Evolutionary conservation across 2,113 vertebrate genomes (phyloP), one percentile per base, ranked within the genome.

Genomic region (Sphyrna mokarran): DNA sequence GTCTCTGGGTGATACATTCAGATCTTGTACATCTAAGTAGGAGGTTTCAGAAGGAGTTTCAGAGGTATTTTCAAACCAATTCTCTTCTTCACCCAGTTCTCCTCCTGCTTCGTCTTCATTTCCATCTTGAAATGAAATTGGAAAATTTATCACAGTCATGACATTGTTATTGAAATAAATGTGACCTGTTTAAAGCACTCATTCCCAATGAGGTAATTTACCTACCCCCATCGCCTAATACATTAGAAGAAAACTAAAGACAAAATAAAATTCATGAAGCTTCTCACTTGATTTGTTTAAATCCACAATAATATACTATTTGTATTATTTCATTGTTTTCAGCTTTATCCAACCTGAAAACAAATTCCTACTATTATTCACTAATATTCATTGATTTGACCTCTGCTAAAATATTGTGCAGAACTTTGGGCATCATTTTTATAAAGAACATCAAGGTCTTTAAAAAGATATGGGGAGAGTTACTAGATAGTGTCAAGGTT

Each of bases 11-110:
- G 98, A 99, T 94, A 98, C 97, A 96, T 98, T 98, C 96, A 98
- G 98, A 97, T 99, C 98, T 97, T 99, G 99, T 87, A 98, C 98
- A 96, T 99, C 99, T 96, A 98, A 99, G 96, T 98, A 99, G 90
- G 99, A 99, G 0, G 98, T 99, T 97, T 99, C 99, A 0, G 99
- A 99, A 76, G 98, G 99, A 0, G 98, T 99, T 98, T 99, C 99
- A 0, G 99, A 99, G 95, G 98, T 98, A 96, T 99, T 99, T 96
- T 98, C 99, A 97, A 98, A 99, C 99, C 99, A 99, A 97, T 97
- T 97, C 85, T 99, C 99, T 96, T 99, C 99, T 96, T 99, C 98
- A 96, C 98, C 98, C 96, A 98, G 97, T 95, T 98, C 98, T 83
- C 97, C 97, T 96, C 98, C 98, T 78, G 97, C 97, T 97, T 98